Percentiles rank a stretch among this genome's conserved stretches.
Conservation (phyloP, 2,113 vertebrate species). For the Lanius ludovicianus region DNA sequence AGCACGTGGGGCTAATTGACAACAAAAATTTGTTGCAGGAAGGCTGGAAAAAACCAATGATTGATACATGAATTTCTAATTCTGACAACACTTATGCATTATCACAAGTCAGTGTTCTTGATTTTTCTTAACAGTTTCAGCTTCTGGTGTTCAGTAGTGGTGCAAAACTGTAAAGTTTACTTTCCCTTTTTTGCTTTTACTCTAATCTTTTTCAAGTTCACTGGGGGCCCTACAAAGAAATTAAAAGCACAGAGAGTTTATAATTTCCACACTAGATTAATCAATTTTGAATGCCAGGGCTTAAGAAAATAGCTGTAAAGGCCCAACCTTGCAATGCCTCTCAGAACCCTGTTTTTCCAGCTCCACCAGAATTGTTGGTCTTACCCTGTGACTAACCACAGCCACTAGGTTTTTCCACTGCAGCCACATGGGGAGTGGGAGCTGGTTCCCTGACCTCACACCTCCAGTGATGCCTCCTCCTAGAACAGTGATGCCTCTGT, state of each 20-base stretch:
- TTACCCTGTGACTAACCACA: neutral
- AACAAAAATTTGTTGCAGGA: neutral
- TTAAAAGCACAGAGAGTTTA: neutral
- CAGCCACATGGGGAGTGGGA: neutral
- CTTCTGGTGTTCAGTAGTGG: neutral
- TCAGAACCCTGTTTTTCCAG: neutral
- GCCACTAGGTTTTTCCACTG: neutral
- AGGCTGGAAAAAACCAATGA: neutral
- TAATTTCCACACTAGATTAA: neutral
- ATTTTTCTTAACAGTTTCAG: neutral
- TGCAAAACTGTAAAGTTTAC: neutral
- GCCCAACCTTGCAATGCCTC: neutral
- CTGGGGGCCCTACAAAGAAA: neutral
- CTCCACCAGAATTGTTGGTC: neutral
- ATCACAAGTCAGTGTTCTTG: neutral
- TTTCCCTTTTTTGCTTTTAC: neutral
- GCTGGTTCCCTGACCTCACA: neutral
- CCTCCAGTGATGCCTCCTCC: neutral
- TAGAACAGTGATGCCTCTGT: neutral
- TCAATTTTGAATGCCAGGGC: neutral
- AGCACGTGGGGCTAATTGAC: neutral
- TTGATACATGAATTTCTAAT: neutral
- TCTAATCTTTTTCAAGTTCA: neutral
- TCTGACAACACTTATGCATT: neutral
- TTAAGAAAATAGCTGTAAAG: conserved; percentile 14